Percentiles rank a stretch among this genome's conserved stretches.
phyloP scores from a whole-genome alignment of 2,113 vertebrate genomes.

The Grammomys surdaster region DNA sequence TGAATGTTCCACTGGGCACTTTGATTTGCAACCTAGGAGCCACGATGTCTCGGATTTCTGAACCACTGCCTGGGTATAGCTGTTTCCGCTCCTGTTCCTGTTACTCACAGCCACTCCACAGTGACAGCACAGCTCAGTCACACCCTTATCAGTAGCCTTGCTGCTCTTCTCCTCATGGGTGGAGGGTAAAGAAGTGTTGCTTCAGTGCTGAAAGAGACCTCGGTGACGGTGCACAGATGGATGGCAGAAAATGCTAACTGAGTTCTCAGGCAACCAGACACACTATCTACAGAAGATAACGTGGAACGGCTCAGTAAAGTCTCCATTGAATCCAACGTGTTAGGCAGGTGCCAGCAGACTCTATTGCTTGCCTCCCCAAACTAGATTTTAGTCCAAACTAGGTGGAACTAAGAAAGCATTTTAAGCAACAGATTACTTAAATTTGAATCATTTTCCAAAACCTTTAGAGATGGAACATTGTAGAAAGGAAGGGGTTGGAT shows the following conservation, averaged over 20 bases:
- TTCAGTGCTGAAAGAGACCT: neutral
- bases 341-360: neutral
- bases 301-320: neutral
- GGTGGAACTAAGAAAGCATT: neutral
- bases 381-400: neutral
- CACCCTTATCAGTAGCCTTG: neutral
- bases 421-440: conserved; percentile 18
- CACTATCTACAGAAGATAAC: neutral
- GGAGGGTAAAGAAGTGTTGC: neutral
- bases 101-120: neutral
- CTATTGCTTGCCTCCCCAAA: neutral
- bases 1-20: neutral
- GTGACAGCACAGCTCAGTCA: neutral
- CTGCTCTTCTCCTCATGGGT: neutral
- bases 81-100: neutral
- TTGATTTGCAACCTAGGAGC: neutral
- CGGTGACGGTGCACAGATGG: too few relatives aligned
- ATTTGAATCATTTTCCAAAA: neutral
- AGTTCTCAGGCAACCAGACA: neutral
- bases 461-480: neutral
- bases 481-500: neutral
- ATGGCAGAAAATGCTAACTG: neutral
- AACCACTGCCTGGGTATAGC: neutral
- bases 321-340: neutral
- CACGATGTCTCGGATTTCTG: neutral